Base-by-base conservation (phyloP, 1,140 invertebrate genomes). In the Geopemphigus sp. region DNA sequence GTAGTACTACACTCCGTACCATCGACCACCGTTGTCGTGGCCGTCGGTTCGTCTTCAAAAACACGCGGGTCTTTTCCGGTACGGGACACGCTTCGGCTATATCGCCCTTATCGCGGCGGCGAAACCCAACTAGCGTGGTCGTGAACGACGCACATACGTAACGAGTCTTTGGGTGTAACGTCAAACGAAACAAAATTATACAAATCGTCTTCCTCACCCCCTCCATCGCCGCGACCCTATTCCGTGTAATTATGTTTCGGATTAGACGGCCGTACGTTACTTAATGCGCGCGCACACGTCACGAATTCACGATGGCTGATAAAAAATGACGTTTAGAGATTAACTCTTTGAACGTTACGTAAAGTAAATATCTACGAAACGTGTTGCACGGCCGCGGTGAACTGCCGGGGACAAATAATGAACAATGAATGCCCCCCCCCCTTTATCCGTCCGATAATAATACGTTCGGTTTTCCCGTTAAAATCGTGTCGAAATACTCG, bases 111-210 rank as follows among this genome's bases (percentile, higher is more conserved):
- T 24, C 12, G 17, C 11, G 45, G n/a, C 64, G n/a, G 45, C 45
- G n/a, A 66, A 66, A 68, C 39, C 32, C 45, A 68, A 68, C 47
- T 45, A 39, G 64, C 45, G 14, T 68, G 32, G 32, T 68, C 39
- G 32, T 47, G 39, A 68, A 68, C n/a, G 22, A 14, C 12, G n/a
- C 24, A 4, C 12, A 29, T 8, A 61, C n/a, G 54, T 59, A 59
- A 3, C 29, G n/a, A 39, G 39, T 47, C 47, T 47, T 39, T 39
- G 32, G n/a, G n/a, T n/a, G 39, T 29, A 61, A 15, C 59, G 6
- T 29, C 64, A 68, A 47, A 68, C 22, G 39, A 68, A 47, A 68
- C 64, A 47, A 47, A 68, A 24, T 68, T 68, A 68, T n/a, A n/a
- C n/a, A n/a, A n/a, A n/a, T n/a, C n/a, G n/a, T n/a, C n/a, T n/a